phyloP scores from a whole-genome alignment of 2,113 vertebrate species.

The Manacus vitellinus region DNA sequence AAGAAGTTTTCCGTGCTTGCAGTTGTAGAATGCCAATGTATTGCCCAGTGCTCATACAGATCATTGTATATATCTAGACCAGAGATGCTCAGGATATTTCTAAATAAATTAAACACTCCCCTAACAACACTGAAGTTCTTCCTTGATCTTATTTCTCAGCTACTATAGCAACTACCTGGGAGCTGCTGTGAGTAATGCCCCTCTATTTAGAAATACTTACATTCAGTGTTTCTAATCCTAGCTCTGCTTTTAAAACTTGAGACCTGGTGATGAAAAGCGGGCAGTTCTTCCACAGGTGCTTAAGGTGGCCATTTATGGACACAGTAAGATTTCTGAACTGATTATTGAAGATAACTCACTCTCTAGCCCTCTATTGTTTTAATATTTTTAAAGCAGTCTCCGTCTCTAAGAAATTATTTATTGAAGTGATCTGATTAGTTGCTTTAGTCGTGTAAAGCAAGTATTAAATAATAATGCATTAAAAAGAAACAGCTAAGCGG shows the following conservation, averaged over 20 bases:
- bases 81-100: background rate
- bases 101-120: background rate
- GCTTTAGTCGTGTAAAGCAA: background rate
- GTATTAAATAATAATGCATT: background rate
- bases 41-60: background rate
- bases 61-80: background rate
- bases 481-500: background rate
- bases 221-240: background rate
- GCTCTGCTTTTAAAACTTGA: background rate
- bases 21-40: fast-evolving
- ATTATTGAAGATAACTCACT: background rate
- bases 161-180: background rate
- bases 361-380: slow-evolving; percentile 21
- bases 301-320: background rate
- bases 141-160: background rate
- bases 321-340: background rate
- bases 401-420: background rate
- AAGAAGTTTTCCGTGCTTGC: background rate
- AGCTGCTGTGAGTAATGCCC: background rate
- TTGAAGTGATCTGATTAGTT: background rate
- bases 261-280: background rate
- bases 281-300: background rate
- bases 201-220: background rate
- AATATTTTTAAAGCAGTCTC: background rate
- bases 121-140: background rate